Percentiles rank a stretch among this genome's conserved stretches.
Evolutionary conservation across 2,888 invertebrate genomes (phyloP).

Genomic region (Microctonus hyperodae): DNA sequence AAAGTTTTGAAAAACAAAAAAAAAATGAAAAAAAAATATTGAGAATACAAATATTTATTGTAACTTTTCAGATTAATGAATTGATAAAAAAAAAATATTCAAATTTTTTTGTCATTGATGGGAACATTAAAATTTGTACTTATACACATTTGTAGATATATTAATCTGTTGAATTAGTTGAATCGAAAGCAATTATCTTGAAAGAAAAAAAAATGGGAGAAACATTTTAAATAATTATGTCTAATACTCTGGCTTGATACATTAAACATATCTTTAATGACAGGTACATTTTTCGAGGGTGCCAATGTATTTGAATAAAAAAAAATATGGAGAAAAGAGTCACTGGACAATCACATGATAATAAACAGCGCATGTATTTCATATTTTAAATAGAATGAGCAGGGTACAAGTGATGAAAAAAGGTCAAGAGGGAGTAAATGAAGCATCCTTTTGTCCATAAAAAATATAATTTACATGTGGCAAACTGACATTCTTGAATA

Average conservation of each 20-base stretch:
- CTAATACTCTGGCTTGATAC: slow-evolving; percentile 13
- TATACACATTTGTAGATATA: background rate
- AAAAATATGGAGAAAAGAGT: background rate
- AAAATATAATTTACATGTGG: background rate
- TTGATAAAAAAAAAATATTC: background rate
- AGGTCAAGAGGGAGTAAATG: slow-evolving; percentile 2
- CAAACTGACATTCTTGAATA: slow-evolving; percentile 11
- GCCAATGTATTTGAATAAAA: slow-evolving; percentile 17
- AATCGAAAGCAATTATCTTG: background rate
- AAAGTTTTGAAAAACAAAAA: background rate
- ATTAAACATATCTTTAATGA: slow-evolving; percentile 20
- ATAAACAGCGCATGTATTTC: slow-evolving; percentile 19
- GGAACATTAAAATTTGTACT: slow-evolving; percentile 16
- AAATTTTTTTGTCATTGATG: slow-evolving; percentile 11
- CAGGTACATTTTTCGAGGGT: background rate
- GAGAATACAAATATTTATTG: background rate
- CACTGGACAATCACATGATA: slow-evolving; percentile 25
- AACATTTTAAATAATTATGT: background rate
- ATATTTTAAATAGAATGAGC: slow-evolving; percentile 19
- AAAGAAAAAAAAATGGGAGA: background rate
- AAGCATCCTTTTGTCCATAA: slow-evolving; percentile 16
- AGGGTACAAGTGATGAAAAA: slow-evolving; percentile 13
- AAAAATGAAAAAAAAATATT: background rate
- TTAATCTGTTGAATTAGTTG: slow-evolving; percentile 18
- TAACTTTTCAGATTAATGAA: background rate